Evolutionary conservation across 2,113 vertebrate species (phyloP), one percentile per base, ranked within the genome.

Genomic region (Hyla sarda): DNA sequence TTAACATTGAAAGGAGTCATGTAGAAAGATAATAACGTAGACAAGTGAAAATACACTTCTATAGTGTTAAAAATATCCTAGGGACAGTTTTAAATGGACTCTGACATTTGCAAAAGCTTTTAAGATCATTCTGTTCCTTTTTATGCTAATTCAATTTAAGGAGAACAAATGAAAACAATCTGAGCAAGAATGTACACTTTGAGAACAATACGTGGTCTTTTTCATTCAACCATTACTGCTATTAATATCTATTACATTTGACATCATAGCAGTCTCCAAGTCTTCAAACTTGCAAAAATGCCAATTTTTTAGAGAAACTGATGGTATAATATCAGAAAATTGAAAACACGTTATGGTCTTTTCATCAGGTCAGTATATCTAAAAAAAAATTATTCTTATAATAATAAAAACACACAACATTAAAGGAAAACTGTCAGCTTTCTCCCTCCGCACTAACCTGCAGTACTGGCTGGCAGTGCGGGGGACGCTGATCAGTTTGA

Each of bases 81-180:
- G 28, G 80, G 58, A 82, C n/a, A 67, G 3, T 65, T 82, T 82
- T 82, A 67, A n/a, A 82, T 82, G 58, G 37, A 67, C 47, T 69
- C 23, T 67, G 80, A 45, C 41, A 67, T 65, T 65, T 48, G 37
- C 60, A 2, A 69, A 82, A 50, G 80, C 80, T 82, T 82, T 69
- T 82, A 67, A 82, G 34, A 69, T 50, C 41, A 69, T n/a, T 47
- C 56, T 58, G 58, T 69, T 69, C 23, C 28, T 67, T 82, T 28
- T 47, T 47, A 67, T 47, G 60, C 58, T 65, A 81, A 81, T 81
- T 25, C 60, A 12, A 81, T 65, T 62, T 25, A 21, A 62, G 32
- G 54, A 41, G 56, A 45, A 62, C 54, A 45, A 81, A 81, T 81
- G 23, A 60, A 62, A 62, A 56, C 13, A 78, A 78, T 54, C 11